Conservation (phyloP, 2,888 invertebrate genomes). For the Baronia brevicornis region DNA sequence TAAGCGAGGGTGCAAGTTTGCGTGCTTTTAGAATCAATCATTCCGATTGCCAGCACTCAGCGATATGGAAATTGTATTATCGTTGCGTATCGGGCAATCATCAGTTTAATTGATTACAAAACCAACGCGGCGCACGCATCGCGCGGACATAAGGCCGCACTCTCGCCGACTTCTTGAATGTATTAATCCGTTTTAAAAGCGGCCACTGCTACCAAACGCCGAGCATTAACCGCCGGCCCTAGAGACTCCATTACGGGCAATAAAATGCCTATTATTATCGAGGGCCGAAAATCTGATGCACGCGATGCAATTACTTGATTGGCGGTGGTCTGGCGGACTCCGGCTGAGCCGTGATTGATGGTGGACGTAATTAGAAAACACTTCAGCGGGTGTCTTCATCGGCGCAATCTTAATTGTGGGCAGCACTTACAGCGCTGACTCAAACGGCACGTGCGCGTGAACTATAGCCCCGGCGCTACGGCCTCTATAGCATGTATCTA, state of each 20-base stretch:
- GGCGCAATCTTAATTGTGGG: conserved; percentile 67
- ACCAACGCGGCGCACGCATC: conserved; percentile 33
- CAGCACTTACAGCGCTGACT: conserved; percentile 70
- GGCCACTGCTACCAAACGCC: conserved; percentile 51
- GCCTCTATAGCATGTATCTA: too few relatives aligned
- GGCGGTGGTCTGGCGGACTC: conserved; percentile 66
- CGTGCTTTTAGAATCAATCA: conserved; percentile 60
- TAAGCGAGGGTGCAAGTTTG: conserved; percentile 33
- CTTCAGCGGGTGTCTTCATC: conserved; percentile 74
- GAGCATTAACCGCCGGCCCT: conserved; percentile 65
- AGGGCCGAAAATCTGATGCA: conserved; percentile 74
- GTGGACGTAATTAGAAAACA: conserved; percentile 74
- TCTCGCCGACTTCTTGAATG: conserved; percentile 54
- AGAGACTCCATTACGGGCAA: conserved; percentile 74
- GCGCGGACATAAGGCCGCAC: conserved; percentile 30
- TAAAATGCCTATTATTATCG: conserved; percentile 76
- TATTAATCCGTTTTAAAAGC: conserved; percentile 70
- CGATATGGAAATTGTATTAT: conserved; percentile 55
- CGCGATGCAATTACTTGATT: conserved; percentile 76
- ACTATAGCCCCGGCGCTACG: too few relatives aligned
- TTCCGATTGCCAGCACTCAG: conserved; percentile 54
- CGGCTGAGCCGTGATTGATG: conserved; percentile 67
- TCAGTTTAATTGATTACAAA: conserved; percentile 63
- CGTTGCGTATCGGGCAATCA: conserved; percentile 44
- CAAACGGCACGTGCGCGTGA: conserved; percentile 55